Evolutionary conservation across 1,140 invertebrate genomes (phyloP).

Genomic region (Brachionus sp.): DNA sequence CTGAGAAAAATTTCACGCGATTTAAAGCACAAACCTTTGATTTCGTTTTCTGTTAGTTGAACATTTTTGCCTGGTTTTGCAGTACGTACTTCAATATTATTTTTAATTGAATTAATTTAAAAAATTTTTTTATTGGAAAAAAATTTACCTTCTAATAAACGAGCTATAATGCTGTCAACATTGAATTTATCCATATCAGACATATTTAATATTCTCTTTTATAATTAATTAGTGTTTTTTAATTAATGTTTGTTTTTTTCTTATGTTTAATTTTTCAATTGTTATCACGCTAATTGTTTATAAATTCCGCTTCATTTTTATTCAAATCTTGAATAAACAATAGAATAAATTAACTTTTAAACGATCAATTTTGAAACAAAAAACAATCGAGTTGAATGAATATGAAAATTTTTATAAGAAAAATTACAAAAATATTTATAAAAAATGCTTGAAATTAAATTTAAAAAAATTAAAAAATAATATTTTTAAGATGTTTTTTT

Average conservation of each 20-base stretch:
- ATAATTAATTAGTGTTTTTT: background rate
- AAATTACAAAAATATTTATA: background rate
- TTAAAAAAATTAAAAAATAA: background rate
- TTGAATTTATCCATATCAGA: conserved; percentile 81
- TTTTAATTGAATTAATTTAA: background rate
- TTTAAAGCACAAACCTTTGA: conserved; percentile 83
- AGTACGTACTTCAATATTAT: conserved; percentile 71
- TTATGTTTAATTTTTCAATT: background rate
- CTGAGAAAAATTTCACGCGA: conserved; percentile 69
- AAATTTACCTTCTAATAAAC: conserved; percentile 69
- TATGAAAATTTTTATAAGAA: background rate
- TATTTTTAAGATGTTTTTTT: background rate
- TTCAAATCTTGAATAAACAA: background rate
- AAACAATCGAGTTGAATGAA: background rate
- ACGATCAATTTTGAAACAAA: background rate
- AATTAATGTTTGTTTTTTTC: background rate
- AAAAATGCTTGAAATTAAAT: background rate
- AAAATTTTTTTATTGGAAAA: background rate
- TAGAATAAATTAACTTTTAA: background rate
- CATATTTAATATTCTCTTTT: conserved; percentile 60
- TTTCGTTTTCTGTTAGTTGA: conserved; percentile 87
- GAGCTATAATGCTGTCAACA: conserved; percentile 89
- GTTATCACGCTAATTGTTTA: background rate
- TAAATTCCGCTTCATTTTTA: background rate
- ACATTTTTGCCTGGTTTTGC: conserved; percentile 85